These are phyloP conservation scores for Amphiprion ocellaris DNA, from an alignment of 2,113 vertebrate species.

Conservation along the genomic window DNA sequence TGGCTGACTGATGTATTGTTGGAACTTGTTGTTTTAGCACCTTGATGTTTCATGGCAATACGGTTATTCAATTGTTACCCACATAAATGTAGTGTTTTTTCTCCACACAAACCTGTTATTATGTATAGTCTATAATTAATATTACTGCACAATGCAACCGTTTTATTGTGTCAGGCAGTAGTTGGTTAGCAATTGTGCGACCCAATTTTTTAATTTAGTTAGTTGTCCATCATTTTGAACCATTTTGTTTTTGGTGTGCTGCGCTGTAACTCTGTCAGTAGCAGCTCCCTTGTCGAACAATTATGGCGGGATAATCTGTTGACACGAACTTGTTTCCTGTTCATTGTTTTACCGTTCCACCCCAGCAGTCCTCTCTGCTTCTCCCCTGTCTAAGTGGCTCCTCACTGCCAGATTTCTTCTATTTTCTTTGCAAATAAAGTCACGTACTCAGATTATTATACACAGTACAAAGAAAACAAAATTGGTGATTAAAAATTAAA, in stretches of 20 bases:
- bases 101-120: no score
- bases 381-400: constrained; percentile 63
- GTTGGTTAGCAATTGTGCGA: constrained; percentile 7
- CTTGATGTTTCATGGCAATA: no score
- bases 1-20: background rate
- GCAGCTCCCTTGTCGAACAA: constrained; percentile 65
- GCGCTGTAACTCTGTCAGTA: constrained; percentile 55
- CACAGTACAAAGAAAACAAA: constrained; percentile 85
- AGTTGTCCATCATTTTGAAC: constrained; percentile 33
- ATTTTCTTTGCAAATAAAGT: constrained; percentile 80
- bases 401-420: constrained; percentile 69
- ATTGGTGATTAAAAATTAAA: constrained; percentile 88
- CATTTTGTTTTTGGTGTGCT: constrained; percentile 37
- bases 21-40: background rate
- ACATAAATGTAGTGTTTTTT: no score
- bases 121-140: no score
- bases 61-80: no score
- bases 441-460: constrained; percentile 82
- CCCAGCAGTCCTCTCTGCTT: constrained; percentile 55
- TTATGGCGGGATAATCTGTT: constrained; percentile 71
- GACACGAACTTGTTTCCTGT: constrained; percentile 78
- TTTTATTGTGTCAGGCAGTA: background rate
- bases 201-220: constrained; percentile 17
- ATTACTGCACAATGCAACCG: no score
- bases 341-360: constrained; percentile 73